Conservation (phyloP, 2,888 invertebrate species). For the Adela reaumurella region DNA sequence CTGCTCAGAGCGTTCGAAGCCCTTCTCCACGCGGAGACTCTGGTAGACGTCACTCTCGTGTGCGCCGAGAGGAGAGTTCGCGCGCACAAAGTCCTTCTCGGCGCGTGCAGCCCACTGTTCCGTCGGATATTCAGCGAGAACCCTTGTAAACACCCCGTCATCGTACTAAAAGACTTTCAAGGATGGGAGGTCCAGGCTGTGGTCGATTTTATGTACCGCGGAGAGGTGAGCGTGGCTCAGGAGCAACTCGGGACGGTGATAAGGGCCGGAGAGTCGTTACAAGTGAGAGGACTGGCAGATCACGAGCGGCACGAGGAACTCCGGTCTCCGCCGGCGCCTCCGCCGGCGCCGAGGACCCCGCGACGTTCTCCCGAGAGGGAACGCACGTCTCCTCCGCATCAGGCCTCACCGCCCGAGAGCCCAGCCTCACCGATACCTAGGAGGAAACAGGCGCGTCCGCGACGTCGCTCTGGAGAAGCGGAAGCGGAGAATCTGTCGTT, state of each 20-base stretch:
- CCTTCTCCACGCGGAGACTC: slow-evolving; percentile 79
- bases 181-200: slow-evolving; percentile 88
- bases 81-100: slow-evolving; percentile 88
- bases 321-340: slow-evolving; percentile 36
- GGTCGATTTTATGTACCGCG: slow-evolving; percentile 92
- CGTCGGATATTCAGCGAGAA: slow-evolving; percentile 85
- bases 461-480: slow-evolving; percentile 76
- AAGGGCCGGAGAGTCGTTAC: slow-evolving; percentile 83
- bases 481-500: slow-evolving; percentile 61
- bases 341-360: slow-evolving; percentile 43
- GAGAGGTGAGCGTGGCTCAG: slow-evolving; percentile 85
- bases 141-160: slow-evolving; percentile 90
- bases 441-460: slow-evolving; percentile 80
- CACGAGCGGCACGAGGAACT: slow-evolving; percentile 47
- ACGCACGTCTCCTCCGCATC: slow-evolving; percentile 36
- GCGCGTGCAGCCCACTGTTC: slow-evolving; percentile 87
- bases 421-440: slow-evolving; percentile 80
- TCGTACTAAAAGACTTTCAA: slow-evolving; percentile 85
- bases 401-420: slow-evolving; percentile 45
- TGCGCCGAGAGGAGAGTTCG: slow-evolving; percentile 82
- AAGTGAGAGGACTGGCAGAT: slow-evolving; percentile 75
- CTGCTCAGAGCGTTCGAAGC: slow-evolving; percentile 85
- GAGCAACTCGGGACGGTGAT: slow-evolving; percentile 80
- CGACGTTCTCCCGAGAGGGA: slow-evolving; percentile 23
- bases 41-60: slow-evolving; percentile 87